Conservation (phyloP, 2,888 invertebrate species). For the Pseudococcus jackbeardsleyi region DNA sequence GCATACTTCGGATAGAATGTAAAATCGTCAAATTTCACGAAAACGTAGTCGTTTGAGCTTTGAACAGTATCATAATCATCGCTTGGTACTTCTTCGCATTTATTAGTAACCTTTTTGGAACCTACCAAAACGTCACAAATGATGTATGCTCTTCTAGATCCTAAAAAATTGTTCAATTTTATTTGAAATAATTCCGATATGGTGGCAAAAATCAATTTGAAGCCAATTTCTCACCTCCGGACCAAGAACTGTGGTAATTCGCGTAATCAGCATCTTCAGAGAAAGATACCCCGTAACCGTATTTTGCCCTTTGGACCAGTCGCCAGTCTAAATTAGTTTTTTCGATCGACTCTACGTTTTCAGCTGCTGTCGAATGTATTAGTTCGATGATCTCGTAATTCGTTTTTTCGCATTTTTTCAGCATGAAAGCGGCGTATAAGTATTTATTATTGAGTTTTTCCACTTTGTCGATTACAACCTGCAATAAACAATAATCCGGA, state of each 20-base stretch:
- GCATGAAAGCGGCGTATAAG: slow-evolving; percentile 11
- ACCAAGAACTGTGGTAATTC: slow-evolving; percentile 30
- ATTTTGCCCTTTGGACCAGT: neutral
- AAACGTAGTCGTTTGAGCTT: neutral
- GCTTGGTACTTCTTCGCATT: neutral
- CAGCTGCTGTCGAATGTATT: slow-evolving; percentile 31
- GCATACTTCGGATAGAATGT: neutral
- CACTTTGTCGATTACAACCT: neutral
- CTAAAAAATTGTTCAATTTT: neutral
- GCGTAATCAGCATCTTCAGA: neutral
- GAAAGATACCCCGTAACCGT: slow-evolving; percentile 10
- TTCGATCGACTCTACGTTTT: neutral
- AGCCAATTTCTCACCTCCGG: neutral
- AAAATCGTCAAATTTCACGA: neutral
- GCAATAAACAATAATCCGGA: neutral
- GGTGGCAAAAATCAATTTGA: too few species aligned
- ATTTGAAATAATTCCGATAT: neutral
- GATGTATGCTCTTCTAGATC: neutral
- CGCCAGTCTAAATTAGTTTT: neutral
- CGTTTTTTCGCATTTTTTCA: neutral
- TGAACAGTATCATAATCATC: neutral
- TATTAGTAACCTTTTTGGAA: neutral
- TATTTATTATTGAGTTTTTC: slow-evolving; percentile 21
- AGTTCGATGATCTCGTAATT: slow-evolving; percentile 8
- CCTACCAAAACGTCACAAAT: neutral